These are phyloP conservation scores for Spermophilus dauricus DNA, from an alignment of 2,113 vertebrate genomes.

Conservation along the genomic window DNA sequence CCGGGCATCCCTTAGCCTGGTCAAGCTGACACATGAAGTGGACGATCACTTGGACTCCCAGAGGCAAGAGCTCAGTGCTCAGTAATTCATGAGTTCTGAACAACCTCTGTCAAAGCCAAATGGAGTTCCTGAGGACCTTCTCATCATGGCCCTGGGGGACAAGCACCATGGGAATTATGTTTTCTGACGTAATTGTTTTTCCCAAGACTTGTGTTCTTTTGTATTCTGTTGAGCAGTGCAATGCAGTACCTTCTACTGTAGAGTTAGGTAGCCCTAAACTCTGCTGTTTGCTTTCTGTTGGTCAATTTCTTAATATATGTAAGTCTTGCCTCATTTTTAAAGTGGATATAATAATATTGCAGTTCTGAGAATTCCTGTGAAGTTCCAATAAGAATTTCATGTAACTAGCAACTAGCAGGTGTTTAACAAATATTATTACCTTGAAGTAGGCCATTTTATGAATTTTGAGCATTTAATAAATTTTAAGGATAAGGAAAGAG, in stretches of 20 bases:
- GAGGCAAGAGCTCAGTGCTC: not conserved
- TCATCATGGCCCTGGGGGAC: not conserved
- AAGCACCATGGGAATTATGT: not conserved
- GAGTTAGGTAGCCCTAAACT: not conserved
- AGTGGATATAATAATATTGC: not conserved
- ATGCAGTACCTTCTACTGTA: not conserved
- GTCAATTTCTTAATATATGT: not conserved
- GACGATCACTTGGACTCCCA: not conserved
- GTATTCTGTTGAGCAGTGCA: not conserved
- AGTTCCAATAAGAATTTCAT: not conserved
- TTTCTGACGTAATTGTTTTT: not conserved
- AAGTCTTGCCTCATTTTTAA: constrained; percentile 16
- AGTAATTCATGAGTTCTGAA: not conserved
- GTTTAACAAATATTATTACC: not conserved
- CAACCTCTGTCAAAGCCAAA: not conserved
- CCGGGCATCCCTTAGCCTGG: not conserved
- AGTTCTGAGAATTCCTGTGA: not conserved
- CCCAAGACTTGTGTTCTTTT: not conserved
- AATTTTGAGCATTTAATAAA: not conserved
- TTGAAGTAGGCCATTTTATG: not conserved
- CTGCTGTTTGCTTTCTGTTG: not conserved
- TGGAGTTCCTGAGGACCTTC: not conserved
- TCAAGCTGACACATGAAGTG: too few species aligned
- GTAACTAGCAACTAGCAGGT: not conserved
- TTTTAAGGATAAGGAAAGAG: constrained; percentile 23